These are phyloP conservation scores for Bombycilla garrulus DNA, from an alignment of 2,113 vertebrate species.

Conservation along the genomic window DNA sequence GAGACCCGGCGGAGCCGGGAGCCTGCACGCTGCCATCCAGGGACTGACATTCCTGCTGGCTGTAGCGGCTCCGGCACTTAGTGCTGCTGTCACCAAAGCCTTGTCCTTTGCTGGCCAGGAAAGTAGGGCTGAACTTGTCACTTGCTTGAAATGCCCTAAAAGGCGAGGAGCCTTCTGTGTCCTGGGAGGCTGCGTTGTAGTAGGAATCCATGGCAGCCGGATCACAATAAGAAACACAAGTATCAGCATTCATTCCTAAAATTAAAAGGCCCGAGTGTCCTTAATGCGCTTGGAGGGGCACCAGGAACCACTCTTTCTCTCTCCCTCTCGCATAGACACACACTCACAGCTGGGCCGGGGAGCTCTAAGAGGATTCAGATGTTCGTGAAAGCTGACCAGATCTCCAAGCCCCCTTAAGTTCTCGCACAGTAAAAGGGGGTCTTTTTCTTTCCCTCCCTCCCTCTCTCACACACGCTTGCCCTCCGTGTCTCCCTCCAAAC, in stretches of 20 bases:
- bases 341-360: constrained; percentile 78
- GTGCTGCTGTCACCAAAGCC: constrained; percentile 87
- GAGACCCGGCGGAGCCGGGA: constrained; percentile 58
- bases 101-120: constrained; percentile 93
- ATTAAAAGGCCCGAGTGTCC: constrained; percentile 75
- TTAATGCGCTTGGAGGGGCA: constrained; percentile 70
- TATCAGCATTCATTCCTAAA: constrained; percentile 95
- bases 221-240: constrained; percentile 93
- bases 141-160: constrained; percentile 91
- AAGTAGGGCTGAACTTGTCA: constrained; percentile 92
- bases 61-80: constrained; percentile 78
- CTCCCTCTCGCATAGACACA: constrained; percentile 59
- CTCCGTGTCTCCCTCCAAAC: constrained; percentile 49
- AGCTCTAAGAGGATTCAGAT: constrained; percentile 88
- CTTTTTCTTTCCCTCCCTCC: constrained; percentile 55
- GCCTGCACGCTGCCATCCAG: constrained; percentile 78
- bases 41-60: constrained; percentile 87
- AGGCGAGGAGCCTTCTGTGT: constrained; percentile 87
- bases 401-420: constrained; percentile 82
- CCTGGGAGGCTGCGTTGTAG: constrained; percentile 89
- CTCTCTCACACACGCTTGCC: not conserved
- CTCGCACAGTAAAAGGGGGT: constrained; percentile 74
- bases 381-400: constrained; percentile 86
- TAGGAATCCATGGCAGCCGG: constrained; percentile 98
- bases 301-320: constrained; percentile 59